A percentile compares a stretch with the other conserved stretches of the same genome.
phyloP scores from a whole-genome alignment of 1,140 invertebrate genomes.

The Parapsyche elsis region DNA sequence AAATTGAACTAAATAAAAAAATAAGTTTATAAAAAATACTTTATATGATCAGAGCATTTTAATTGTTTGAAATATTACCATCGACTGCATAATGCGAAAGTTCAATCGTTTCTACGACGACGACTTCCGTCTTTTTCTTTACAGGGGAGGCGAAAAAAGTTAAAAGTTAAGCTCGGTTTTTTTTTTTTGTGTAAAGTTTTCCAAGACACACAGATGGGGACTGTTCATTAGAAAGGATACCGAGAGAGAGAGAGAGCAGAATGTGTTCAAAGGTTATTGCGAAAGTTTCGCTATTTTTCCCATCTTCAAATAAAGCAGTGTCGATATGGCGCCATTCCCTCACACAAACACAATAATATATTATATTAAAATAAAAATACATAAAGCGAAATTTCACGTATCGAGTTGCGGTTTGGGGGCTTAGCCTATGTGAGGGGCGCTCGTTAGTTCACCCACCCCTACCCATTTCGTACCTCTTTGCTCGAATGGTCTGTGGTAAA shows the following conservation, averaged over 20 bases:
- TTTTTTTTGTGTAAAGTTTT: slow-evolving; percentile 5
- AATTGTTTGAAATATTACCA: too few relatives aligned
- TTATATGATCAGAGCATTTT: too few relatives aligned
- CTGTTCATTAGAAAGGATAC: slow-evolving; percentile 28
- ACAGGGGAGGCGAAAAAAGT: not conserved
- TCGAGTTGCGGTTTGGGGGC: not conserved
- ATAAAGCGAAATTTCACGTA: not conserved
- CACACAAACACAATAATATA: not conserved
- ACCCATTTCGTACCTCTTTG: not conserved
- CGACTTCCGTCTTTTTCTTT: not conserved
- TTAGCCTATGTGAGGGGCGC: not conserved
- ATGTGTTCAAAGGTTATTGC: slow-evolving; percentile 31
- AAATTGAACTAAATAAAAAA: too few relatives aligned
- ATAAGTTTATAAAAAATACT: too few relatives aligned
- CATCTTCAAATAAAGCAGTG: not conserved
- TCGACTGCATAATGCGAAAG: too few relatives aligned
- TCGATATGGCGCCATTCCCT: not conserved
- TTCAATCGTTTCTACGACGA: not conserved
- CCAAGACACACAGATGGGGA: slow-evolving; percentile 17
- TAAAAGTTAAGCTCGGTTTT: slow-evolving; percentile 21
- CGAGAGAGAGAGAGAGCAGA: not conserved
- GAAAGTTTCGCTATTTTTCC: slow-evolving; percentile 13
- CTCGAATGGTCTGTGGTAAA: not conserved
- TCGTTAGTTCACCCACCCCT: not conserved
- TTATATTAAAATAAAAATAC: not conserved